A percentile compares a stretch with the other conserved stretches of the same genome.
Conservation (phyloP, 2,797 vertebrate species). For the Amniataba percoides region DNA sequence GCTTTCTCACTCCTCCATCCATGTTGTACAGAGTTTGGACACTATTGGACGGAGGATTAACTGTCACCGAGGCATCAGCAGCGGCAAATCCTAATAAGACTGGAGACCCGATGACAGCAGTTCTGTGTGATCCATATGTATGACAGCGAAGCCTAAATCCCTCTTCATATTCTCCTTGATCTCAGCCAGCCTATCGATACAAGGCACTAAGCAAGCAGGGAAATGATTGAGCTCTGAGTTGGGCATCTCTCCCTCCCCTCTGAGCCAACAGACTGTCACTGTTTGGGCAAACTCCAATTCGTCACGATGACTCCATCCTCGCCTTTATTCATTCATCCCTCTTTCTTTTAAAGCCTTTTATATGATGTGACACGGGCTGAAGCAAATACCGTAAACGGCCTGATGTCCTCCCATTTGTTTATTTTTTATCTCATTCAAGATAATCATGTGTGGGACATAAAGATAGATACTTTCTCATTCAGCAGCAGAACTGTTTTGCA, state of each 20-base stretch:
- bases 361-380: conserved; percentile 39
- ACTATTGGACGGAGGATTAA: conserved; percentile 19
- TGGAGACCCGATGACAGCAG: conserved; percentile 32
- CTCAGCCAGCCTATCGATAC: conserved; percentile 42
- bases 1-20: neutral
- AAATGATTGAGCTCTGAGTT: conserved; percentile 56
- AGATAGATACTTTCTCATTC: neutral
- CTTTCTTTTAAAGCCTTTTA: conserved; percentile 41
- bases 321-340: conserved; percentile 47
- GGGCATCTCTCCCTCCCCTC: conserved; percentile 43
- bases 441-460: neutral
- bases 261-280: conserved; percentile 72
- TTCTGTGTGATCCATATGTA: conserved; percentile 52
- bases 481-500: neutral
- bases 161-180: conserved; percentile 52
- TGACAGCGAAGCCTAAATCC: conserved; percentile 39
- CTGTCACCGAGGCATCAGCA: conserved; percentile 14
- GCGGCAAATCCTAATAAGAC: conserved; percentile 15
- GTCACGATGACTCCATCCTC: conserved; percentile 68
- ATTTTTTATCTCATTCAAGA: neutral
- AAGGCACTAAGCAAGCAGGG: conserved; percentile 48
- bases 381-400: conserved; percentile 20
- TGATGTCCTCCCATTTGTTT: conserved; percentile 15
- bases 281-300: conserved; percentile 62
- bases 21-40: conserved; percentile 1